phyloP scores from a whole-genome alignment of 2,797 vertebrate genomes.

The Steatocranus sp. region DNA sequence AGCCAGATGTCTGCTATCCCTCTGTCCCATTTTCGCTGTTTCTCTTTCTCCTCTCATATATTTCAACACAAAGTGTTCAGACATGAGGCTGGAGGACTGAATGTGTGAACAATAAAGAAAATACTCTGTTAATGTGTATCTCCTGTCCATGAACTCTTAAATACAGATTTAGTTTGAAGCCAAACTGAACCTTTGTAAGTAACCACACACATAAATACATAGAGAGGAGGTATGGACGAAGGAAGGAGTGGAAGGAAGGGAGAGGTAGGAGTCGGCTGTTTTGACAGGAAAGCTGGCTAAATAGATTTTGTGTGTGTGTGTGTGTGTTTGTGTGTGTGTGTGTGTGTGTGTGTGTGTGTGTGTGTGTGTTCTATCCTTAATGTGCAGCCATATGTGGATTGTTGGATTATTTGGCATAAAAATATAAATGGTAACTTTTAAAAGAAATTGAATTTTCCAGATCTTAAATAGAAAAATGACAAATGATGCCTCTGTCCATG shows the following conservation, averaged over 20 bases:
- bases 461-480: background rate
- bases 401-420: background rate
- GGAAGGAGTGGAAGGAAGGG: background rate
- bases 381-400: background rate
- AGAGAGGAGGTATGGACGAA: background rate
- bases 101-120: background rate
- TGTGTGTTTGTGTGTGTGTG: background rate
- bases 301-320: background rate
- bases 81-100: background rate
- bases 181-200: background rate
- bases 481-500: background rate
- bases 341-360: background rate
- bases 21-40: background rate
- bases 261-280: conserved; percentile 6
- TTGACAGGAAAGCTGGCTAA: conserved; percentile 5
- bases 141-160: conserved; percentile 28
- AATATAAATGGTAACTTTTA: background rate
- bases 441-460: background rate
- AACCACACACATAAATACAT: background rate
- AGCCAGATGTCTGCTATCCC: conserved; percentile 29
- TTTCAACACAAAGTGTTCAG: background rate
- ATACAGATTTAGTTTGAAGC: conserved; percentile 8
- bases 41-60: background rate
- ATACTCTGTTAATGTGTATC: background rate
- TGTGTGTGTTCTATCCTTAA: background rate